Percentiles rank a stretch among this genome's conserved stretches.
Evolutionary conservation across 2,888 invertebrate species (phyloP).

Genomic region (Phortica magna): DNA sequence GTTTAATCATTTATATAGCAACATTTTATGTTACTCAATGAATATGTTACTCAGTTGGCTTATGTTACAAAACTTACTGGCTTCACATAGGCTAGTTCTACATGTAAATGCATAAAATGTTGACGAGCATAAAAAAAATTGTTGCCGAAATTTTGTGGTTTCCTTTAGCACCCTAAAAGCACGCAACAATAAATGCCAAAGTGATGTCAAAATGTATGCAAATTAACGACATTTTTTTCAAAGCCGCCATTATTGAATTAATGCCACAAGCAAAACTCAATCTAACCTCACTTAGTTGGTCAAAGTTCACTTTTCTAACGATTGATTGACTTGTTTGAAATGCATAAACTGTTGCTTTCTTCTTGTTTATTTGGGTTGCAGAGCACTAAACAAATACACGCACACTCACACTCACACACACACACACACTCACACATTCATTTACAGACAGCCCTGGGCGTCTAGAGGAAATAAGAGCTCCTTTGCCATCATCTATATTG

Average conservation of each 20-base stretch:
- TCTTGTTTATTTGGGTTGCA: constrained; percentile 25
- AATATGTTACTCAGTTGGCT: too few species aligned
- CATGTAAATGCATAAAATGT: too few species aligned
- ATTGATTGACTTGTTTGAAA: constrained; percentile 10
- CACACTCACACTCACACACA: too few species aligned
- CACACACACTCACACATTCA: too few species aligned
- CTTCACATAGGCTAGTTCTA: too few species aligned
- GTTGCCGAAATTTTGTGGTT: too few species aligned
- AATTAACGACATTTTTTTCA: neutral
- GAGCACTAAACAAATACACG: neutral
- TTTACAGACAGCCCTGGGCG: neutral
- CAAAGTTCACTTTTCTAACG: neutral
- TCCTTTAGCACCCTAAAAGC: too few species aligned
- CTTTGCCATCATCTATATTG: neutral
- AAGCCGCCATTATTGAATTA: neutral
- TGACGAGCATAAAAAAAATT: too few species aligned
- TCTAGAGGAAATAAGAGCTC: neutral
- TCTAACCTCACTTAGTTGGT: neutral
- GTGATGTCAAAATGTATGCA: neutral
- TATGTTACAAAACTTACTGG: too few species aligned
- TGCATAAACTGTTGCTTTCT: constrained; percentile 58
- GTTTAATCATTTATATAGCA: too few species aligned
- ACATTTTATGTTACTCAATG: too few species aligned
- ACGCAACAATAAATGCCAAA: too few species aligned
- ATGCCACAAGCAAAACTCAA: neutral